Percentiles rank a stretch among this genome's conserved stretches.
Conservation (phyloP, 2,797 vertebrate species). For the Poeciliopsis gracilis region DNA sequence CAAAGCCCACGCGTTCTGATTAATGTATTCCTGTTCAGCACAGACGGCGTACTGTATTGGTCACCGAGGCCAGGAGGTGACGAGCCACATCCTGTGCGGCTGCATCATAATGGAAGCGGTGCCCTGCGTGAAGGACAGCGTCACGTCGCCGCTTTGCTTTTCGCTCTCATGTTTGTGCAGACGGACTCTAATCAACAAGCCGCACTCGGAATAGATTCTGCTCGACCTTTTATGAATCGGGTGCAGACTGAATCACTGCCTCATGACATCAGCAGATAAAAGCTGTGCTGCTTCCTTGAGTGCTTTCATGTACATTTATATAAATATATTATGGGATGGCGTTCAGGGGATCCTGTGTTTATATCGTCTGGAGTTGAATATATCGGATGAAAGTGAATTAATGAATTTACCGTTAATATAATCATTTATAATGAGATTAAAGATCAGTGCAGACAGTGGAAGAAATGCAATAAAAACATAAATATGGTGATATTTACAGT, state of each 20-base stretch:
- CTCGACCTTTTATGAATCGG: slow-evolving; percentile 17
- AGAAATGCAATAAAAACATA: too few relatives aligned
- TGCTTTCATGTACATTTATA: neutral
- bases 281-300: neutral
- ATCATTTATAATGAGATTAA: too few relatives aligned
- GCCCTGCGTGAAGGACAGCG: neutral
- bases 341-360: too few relatives aligned
- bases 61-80: slow-evolving; percentile 32
- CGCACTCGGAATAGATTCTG: slow-evolving; percentile 24
- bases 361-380: too few relatives aligned
- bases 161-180: slow-evolving; percentile 12
- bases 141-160: slow-evolving; percentile 19
- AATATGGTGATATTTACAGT: too few relatives aligned
- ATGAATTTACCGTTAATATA: too few relatives aligned
- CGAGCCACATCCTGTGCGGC: slow-evolving; percentile 22
- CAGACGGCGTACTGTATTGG: slow-evolving; percentile 11
- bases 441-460: too few relatives aligned
- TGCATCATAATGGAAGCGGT: neutral
- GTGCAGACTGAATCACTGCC: slow-evolving; percentile 23
- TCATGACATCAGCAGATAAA: slow-evolving; percentile 11
- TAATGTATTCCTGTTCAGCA: slow-evolving; percentile 39
- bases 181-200: slow-evolving; percentile 31
- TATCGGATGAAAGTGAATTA: neutral
- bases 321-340: neutral
- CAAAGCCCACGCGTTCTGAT: slow-evolving; percentile 30